Evolutionary conservation across 2,888 invertebrate species (phyloP).

Genomic region (Acrobasis consociella): DNA sequence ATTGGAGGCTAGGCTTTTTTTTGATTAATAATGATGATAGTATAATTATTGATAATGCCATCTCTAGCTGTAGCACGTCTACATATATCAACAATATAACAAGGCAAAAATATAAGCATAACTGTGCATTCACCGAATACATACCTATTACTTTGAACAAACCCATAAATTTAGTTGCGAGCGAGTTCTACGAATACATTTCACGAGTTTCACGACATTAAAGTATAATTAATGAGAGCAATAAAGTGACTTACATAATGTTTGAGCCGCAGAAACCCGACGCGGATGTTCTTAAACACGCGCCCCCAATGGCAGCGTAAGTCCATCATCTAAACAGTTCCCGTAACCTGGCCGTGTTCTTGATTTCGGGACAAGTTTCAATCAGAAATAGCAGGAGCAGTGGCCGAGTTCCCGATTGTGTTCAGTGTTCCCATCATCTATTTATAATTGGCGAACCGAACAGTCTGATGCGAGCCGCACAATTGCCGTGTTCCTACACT

Average conservation of each 20-base stretch:
- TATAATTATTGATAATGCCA: neutral
- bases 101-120: neutral
- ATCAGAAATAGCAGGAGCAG: conserved; percentile 72
- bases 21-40: too few species aligned
- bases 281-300: conserved; percentile 52
- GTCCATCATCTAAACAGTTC: conserved; percentile 49
- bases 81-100: neutral
- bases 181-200: conserved; percentile 4
- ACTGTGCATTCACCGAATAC: neutral
- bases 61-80: neutral
- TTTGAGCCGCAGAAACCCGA: conserved; percentile 45
- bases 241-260: conserved; percentile 40
- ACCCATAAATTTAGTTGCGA: conserved; percentile 8
- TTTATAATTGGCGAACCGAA: conserved; percentile 59
- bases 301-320: conserved; percentile 54
- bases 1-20: too few species aligned
- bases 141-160: neutral
- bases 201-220: conserved; percentile 4
- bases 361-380: conserved; percentile 62
- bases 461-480: conserved; percentile 50
- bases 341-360: conserved; percentile 62
- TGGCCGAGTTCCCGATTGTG: conserved; percentile 64
- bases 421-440: conserved; percentile 63
- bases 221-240: conserved; percentile 13
- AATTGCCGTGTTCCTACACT: conserved; percentile 55